Percentiles rank a stretch among this genome's conserved stretches.
phyloP scores from a whole-genome alignment of 2,797 vertebrate genomes.

The Neopelma chrysocephalum region DNA sequence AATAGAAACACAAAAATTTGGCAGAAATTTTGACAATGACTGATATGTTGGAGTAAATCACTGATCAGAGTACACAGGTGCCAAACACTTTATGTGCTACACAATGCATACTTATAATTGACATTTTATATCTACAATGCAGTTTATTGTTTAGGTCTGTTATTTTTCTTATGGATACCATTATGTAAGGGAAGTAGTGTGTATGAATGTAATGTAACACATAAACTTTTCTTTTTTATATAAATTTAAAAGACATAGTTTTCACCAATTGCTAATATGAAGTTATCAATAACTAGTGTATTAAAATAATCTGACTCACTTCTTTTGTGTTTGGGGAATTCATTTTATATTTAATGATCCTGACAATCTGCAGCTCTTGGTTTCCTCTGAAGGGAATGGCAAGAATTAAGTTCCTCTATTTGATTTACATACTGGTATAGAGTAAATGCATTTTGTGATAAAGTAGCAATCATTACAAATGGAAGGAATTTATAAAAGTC shows the following conservation, averaged over 20 bases:
- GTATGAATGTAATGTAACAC: not conserved
- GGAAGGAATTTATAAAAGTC: not conserved
- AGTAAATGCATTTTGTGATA: conserved; percentile 47
- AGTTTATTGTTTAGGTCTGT: not conserved
- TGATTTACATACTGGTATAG: conserved; percentile 58
- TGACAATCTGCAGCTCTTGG: conserved; percentile 51
- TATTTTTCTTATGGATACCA: not conserved
- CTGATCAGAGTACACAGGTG: not conserved
- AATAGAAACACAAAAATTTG: not conserved
- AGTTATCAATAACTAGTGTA: conserved; percentile 68
- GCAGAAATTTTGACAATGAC: not conserved
- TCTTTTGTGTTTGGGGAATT: conserved; percentile 68
- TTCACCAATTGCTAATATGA: conserved; percentile 54
- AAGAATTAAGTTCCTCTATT: conserved; percentile 52
- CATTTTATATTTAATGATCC: conserved; percentile 73
- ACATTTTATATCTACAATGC: not conserved
- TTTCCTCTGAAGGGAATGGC: conserved; percentile 62
- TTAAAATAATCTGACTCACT: conserved; percentile 70
- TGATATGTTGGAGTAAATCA: not conserved
- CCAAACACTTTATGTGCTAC: not conserved
- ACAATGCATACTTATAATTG: not conserved
- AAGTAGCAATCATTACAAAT: not conserved
- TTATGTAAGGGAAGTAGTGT: not conserved
- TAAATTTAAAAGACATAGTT: conserved; percentile 34
- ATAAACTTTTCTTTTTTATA: not conserved